A percentile compares a stretch with the other conserved stretches of the same genome.
These are phyloP conservation scores for Drosophila diplacantha DNA, from an alignment of 2,888 invertebrate species.

Conservation along the genomic window DNA sequence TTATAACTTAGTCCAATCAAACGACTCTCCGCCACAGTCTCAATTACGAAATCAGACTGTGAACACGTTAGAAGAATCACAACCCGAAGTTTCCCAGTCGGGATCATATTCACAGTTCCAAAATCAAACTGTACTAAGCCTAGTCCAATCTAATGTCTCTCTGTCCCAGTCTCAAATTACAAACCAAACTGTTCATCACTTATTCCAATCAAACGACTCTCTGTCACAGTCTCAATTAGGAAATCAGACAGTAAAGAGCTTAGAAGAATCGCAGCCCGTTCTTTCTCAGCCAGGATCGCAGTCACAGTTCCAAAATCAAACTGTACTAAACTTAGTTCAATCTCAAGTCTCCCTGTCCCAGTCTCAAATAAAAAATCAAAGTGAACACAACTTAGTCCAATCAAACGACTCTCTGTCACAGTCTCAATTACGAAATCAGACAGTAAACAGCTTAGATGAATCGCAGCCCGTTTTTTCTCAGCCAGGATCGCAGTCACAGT, in stretches of 20 bases:
- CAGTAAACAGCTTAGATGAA: background rate
- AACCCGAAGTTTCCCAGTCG: background rate
- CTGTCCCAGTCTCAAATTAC: background rate
- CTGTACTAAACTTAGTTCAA: no score
- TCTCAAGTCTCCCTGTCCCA: background rate
- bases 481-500: background rate
- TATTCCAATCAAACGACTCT: accelerated
- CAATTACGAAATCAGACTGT: background rate
- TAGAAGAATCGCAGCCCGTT: background rate
- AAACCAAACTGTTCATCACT: background rate
- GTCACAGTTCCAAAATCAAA: background rate
- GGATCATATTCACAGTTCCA: background rate
- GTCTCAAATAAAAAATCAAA: no score
- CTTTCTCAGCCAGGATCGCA: background rate
- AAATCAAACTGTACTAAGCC: background rate
- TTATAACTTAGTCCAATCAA: background rate
- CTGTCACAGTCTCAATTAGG: background rate
- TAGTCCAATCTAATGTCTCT: no score
- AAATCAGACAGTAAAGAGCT: no score
- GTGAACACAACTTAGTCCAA: no score
- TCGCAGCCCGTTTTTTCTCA: background rate
- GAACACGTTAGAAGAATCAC: background rate
- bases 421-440: background rate
- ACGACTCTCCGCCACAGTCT: background rate
- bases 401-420: background rate